A percentile compares a stretch with the other conserved stretches of the same genome.
These are phyloP conservation scores for Lapara coniferarum DNA, from an alignment of 2,888 invertebrate genomes.

Conservation along the genomic window DNA sequence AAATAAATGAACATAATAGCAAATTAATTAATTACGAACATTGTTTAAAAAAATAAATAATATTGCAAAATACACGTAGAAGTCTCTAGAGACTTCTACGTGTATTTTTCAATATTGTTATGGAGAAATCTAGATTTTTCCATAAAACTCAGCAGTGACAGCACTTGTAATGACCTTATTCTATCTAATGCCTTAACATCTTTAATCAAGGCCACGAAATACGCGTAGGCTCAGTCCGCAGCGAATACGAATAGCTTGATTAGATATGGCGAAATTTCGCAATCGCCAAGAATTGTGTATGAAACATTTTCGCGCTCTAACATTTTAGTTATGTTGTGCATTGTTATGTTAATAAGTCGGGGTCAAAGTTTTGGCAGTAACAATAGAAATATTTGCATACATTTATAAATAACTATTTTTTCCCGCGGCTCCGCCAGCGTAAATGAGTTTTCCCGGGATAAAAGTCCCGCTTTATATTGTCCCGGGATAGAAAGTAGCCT, in stretches of 20 bases:
- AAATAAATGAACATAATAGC: too few relatives aligned
- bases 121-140: not conserved
- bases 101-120: too few relatives aligned
- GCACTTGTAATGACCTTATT: not conserved
- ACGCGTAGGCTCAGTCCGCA: not conserved
- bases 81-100: too few relatives aligned
- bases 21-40: too few relatives aligned
- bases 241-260: constrained; percentile 8
- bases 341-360: not conserved
- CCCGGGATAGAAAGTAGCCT: too few relatives aligned
- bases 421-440: too few relatives aligned
- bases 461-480: too few relatives aligned
- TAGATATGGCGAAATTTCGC: not conserved
- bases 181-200: not conserved
- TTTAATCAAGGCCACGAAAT: not conserved
- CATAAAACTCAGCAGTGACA: not conserved
- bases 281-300: too few relatives aligned
- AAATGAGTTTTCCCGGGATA: too few relatives aligned
- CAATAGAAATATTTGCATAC: constrained; percentile 12
- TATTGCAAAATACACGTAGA: too few relatives aligned
- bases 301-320: not conserved
- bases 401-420: not conserved
- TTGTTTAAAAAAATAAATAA: too few relatives aligned
- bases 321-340: not conserved
- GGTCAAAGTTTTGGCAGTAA: not conserved